These are phyloP conservation scores for Fopius arisanus DNA, from an alignment of 1,140 invertebrate species.

Conservation along the genomic window DNA sequence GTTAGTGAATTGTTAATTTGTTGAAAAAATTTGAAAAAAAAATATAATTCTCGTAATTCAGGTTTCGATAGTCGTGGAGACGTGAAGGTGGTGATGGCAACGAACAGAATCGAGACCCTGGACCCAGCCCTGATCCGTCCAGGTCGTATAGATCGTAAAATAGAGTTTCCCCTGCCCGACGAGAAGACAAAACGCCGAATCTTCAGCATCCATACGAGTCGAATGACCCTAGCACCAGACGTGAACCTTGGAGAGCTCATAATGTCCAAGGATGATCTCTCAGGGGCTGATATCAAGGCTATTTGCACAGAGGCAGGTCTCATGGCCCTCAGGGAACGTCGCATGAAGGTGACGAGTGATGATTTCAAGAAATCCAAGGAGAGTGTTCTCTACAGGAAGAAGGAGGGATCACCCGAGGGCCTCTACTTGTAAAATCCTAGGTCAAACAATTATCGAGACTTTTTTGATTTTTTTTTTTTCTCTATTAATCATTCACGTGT, in stretches of 20 bases:
- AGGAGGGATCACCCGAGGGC: conserved; percentile 98
- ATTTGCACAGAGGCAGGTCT: conserved; percentile 99
- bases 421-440: conserved; percentile 86
- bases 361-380: conserved; percentile 99
- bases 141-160: conserved; percentile 98
- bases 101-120: conserved; percentile 98
- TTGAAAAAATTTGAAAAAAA: not conserved
- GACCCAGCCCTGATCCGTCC: conserved; percentile 99
- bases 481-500: not conserved
- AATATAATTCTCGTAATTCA: conserved; percentile 32
- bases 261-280: conserved; percentile 99
- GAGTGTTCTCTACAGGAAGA: conserved; percentile 98
- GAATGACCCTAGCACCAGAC: conserved; percentile 97
- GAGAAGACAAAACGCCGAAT: conserved; percentile 99
- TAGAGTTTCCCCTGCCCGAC: conserved; percentile 99
- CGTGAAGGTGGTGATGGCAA: conserved; percentile 96
- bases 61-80: conserved; percentile 82
- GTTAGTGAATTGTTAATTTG: too few relatives aligned
- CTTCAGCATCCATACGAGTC: conserved; percentile 97
- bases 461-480: conserved; percentile 26
- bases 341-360: conserved; percentile 99
- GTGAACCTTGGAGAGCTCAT: conserved; percentile 98
- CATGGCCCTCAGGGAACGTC: conserved; percentile 94
- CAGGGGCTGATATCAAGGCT: conserved; percentile 96
- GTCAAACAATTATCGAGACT: conserved; percentile 14